Evolutionary conservation across 2,113 vertebrate genomes (phyloP), one percentile per base, ranked within the genome.

Genomic region (Misgurnus mizolepis): DNA sequence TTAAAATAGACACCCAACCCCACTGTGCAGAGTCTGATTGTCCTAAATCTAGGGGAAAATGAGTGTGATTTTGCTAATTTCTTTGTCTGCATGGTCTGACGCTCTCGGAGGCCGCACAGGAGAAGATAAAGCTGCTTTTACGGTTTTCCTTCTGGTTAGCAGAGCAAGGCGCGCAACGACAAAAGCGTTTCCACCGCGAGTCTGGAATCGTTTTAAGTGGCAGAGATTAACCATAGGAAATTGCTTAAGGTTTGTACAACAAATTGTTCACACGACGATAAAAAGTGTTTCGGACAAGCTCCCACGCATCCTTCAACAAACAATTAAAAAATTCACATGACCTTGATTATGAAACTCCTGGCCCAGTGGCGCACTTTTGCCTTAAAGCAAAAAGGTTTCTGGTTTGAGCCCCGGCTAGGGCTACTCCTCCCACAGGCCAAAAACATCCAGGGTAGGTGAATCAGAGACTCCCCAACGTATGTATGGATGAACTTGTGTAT

Each of bases 161-260:
- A 53, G 65, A 47, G 50, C 67, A 41, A 77, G 75, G 40, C n/a
- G 22, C 68, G 50, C 79, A 2, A 50, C 87, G 66, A 89, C 87
- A 84, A 86, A 88, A 43, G 53, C 69, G 40, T 69, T 79, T 50
- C 43, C 67, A 53, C 53, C 60, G 50, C 39, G 50, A 86, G 78
- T 82, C 66, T 77, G 67, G 78, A 80, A 74, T 76, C 69, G 78
- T 85, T 78, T 76, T 80, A 66, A 41, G 72, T 84, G 53, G 45
- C 76, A 69, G 73, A 84, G 89, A 84, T 88, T 85, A 87, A 83
- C 71, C 50, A 77, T 61, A 75, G 79, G 80, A 84, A 83, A 47
- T 47, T 47, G 45, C 7, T 47, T 47, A 6, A 47, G 45, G 45
- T 47, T 47, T 2, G 2, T 7, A 10, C 45, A 47, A 87, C 71